Evolutionary conservation across 2,888 invertebrate species (phyloP).

Genomic region (Syritta pipiens): DNA sequence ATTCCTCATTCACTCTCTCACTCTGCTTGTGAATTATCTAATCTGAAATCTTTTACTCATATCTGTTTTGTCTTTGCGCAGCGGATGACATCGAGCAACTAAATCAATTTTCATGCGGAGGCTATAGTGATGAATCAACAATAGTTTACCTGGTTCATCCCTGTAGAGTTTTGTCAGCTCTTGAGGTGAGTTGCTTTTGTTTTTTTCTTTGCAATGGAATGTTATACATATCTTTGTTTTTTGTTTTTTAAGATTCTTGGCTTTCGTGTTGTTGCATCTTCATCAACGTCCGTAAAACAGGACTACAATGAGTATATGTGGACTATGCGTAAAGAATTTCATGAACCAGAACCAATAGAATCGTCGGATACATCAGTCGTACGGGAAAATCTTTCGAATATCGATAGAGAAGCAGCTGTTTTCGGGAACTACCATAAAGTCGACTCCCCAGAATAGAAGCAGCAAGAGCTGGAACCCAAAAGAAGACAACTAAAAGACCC

Average conservation of each 20-base stretch:
- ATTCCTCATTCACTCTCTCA: conserved; percentile 12
- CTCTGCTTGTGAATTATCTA: conserved; percentile 26
- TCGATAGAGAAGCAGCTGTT: conserved; percentile 81
- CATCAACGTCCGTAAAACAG: conserved; percentile 91
- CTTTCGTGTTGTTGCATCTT: conserved; percentile 92
- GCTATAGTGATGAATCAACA: conserved; percentile 90
- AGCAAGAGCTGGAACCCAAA: conserved; percentile 9
- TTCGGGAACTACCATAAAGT: conserved; percentile 78
- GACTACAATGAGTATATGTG: conserved; percentile 95
- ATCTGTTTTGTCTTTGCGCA: conserved; percentile 74
- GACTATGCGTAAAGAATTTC: conserved; percentile 94
- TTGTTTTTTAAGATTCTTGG: conserved; percentile 85
- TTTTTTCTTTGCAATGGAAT: not conserved
- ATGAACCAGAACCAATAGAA: conserved; percentile 84
- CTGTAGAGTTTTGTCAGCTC: conserved; percentile 90
- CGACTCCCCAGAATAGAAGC: conserved; percentile 78
- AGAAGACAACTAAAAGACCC: conserved; percentile 49
- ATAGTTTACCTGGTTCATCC: conserved; percentile 93
- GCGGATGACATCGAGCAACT: conserved; percentile 90
- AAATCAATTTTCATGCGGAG: conserved; percentile 90
- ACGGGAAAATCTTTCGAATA: conserved; percentile 83
- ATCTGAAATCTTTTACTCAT: conserved; percentile 15
- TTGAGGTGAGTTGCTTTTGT: conserved; percentile 82
- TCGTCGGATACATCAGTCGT: conserved; percentile 80
- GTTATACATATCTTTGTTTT: conserved; percentile 63